Evolutionary conservation across 30 jellyfish, hydroid and myxozoan species (phyloP).

Genomic region (Pseudorhiza aurosa): DNA sequence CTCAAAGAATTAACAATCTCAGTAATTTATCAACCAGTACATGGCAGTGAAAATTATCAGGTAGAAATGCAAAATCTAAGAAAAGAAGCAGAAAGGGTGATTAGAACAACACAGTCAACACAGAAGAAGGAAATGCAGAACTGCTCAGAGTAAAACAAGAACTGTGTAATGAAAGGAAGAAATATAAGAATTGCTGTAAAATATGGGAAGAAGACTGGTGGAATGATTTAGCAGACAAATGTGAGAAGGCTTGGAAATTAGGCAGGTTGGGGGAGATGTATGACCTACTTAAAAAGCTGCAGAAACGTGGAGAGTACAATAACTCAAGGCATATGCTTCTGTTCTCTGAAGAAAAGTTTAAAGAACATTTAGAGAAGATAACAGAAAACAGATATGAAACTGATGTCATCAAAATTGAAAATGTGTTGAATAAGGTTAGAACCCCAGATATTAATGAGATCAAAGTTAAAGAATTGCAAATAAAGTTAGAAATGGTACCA

Average conservation of each 20-base stretch:
- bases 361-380: background rate
- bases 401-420: background rate
- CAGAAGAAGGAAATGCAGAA: background rate
- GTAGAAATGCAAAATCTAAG: background rate
- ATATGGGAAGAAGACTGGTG: background rate
- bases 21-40: background rate
- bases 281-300: background rate
- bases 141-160: background rate
- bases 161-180: background rate
- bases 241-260: constrained; percentile 1
- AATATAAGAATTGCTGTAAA: background rate
- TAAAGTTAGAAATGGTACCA: background rate
- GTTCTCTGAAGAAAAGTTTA: background rate
- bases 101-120: background rate
- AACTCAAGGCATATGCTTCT: background rate
- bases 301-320: background rate
- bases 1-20: background rate
- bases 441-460: background rate
- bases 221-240: background rate
- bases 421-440: background rate
- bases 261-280: constrained; percentile 6
- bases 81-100: background rate
- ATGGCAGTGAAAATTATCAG: constrained; percentile 1
- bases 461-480: background rate
- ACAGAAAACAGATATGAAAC: background rate